Base-by-base conservation (phyloP, 2,797 vertebrate genomes). In the Lithobates pipiens region DNA sequence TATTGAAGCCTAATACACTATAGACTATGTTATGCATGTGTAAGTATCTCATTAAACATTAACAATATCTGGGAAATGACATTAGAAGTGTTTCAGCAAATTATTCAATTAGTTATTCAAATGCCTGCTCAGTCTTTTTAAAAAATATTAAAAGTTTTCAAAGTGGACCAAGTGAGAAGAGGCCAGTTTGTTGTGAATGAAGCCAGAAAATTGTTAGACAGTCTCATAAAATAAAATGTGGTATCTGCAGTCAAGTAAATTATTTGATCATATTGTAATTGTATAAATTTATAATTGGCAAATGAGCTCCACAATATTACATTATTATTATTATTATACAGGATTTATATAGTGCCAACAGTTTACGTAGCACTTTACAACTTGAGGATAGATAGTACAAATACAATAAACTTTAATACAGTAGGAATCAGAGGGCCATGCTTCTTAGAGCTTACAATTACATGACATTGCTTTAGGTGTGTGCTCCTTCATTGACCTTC, bases 1-100 rank as follows among this genome's bases (percentile, higher is more conserved):
- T 39, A 32, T 15, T 10, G 5, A 18, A 46, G 8, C 25, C 13
- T 44, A 16, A 46, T 54, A 23, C 13, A 21, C 39, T 68, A 46
- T 21, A 18, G 25, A 68, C 73, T 86, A 78, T 63, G 44, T 79
- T 68, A 78, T 78, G 80, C 70, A 83, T 87, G 77, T 61, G 39
- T 67, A 87, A 83, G 61, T 21, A 23, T 25, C 42, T 87, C 70
- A 87, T 87, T 87, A 87, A 83, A 75, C 78, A 83, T 87, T 79
- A 75, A 87, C 68, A 57, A 68, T 87, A 78, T 83, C 80, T 79
- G 57, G 85, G 81, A 87, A 87, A 65, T 87, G 18, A 77, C 36
- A 77, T 76, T 36, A 77, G 15, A 76, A 44, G 71, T 80, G 80
- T 82, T 86, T 70, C 54, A 78, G 68, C 57, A 82, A 27, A 27